Evolutionary conservation across 2,888 invertebrate genomes (phyloP), one percentile per base, ranked within the genome.

Genomic region (Megastigmus dorsalis): DNA sequence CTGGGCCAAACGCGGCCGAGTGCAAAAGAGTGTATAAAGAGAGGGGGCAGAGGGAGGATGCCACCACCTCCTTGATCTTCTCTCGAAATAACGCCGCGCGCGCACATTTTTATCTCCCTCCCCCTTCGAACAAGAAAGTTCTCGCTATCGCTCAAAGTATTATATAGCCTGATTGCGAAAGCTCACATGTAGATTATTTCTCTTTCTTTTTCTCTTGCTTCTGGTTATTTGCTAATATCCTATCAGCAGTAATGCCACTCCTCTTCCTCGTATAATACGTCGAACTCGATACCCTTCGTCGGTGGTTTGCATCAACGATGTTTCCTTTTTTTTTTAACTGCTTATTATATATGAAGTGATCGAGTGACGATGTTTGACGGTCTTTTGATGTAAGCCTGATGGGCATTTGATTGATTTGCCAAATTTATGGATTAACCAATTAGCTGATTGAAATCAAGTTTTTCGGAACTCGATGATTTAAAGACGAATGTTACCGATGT

Each of bases 1-100:
- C 72, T 66, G 66, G 66, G 52, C 66, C 63, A 65, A 71, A 48
- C 28, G 7, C 54, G n/a, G n/a, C n/a, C n/a, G n/a, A n/a, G n/a
- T n/a, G n/a, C n/a, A n/a, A n/a, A n/a, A n/a, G n/a, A n/a, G n/a
- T n/a, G n/a, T n/a, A n/a, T n/a, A n/a, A n/a, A n/a, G n/a, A 33
- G 10, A 23, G 38, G 10, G 15, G 38, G 65, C 13, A 26, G 20
- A 18, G 52, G 28, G 26, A 20, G 30, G n/a, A n/a, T n/a, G n/a
- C n/a, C n/a, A n/a, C n/a, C n/a, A n/a, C n/a, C 18, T 52, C 26
- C 48, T 54, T 50, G 52, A 23, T 54, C 65, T 28, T 52, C 36
- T 52, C 59, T 43, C 54, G 45, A 66, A 72, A 66, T 66, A 72
- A 59, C 52, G 28, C 43, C 33, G 20, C 41, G 65, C 41, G n/a